These are phyloP conservation scores for Blastomussa wellsi DNA, from an alignment of 92 coral and sea anemone species.

Conservation along the genomic window DNA sequence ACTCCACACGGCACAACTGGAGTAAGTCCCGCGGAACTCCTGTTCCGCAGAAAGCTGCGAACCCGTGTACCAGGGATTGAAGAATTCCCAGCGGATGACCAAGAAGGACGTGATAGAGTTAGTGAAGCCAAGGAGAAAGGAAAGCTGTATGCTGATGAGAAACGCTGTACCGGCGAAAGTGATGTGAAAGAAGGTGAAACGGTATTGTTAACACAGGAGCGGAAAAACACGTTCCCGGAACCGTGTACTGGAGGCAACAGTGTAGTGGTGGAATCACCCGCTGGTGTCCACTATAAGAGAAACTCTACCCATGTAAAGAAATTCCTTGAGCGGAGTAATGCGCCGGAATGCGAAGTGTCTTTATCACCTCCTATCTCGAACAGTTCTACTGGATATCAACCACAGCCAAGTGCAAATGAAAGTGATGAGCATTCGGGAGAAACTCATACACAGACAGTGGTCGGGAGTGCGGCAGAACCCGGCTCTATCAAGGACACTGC, in stretches of 20 bases:
- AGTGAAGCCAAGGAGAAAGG: conserved; percentile 41
- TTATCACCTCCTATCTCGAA: too few relatives aligned
- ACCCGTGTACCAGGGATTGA: not conserved
- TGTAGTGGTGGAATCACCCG: too few relatives aligned
- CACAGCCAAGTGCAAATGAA: too few relatives aligned
- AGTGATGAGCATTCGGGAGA: too few relatives aligned
- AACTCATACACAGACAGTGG: too few relatives aligned
- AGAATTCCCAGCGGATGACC: not conserved
- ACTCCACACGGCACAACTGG: too few relatives aligned
- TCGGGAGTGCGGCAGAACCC: too few relatives aligned
- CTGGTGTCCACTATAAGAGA: too few relatives aligned
- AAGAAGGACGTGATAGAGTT: conserved; percentile 6
- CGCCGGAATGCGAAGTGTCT: too few relatives aligned
- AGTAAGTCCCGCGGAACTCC: too few relatives aligned
- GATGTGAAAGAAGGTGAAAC: conserved; percentile 21
- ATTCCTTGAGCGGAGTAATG: too few relatives aligned
- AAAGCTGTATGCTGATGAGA: conserved; percentile 34
- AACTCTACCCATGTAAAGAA: not conserved
- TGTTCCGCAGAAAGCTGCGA: not conserved
- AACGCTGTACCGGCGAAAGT: conserved; percentile 2
- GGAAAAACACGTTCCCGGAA: conserved; percentile 2
- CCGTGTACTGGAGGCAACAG: conserved; percentile 12
- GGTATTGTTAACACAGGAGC: conserved; percentile 4
- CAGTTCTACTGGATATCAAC: too few relatives aligned
- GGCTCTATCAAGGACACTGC: conserved; percentile 1